phyloP scores from a whole-genome alignment of 1,140 invertebrate genomes.

The Thaumetopoea pityocampa region DNA sequence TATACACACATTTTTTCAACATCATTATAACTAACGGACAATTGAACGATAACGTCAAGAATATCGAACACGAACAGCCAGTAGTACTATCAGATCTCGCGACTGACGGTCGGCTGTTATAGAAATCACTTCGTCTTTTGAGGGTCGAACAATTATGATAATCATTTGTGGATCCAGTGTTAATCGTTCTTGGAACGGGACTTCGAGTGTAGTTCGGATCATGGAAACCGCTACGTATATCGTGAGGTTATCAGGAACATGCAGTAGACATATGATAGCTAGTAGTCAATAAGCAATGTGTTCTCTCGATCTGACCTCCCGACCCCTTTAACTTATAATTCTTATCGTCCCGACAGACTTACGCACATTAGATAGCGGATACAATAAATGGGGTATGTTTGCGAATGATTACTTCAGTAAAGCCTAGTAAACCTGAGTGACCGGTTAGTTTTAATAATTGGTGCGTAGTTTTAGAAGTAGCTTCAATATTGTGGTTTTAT shows the following conservation, averaged over 20 bases:
- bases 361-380: constrained; percentile 64
- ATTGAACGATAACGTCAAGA: constrained; percentile 49
- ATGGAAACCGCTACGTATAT: constrained; percentile 35
- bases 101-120: not conserved
- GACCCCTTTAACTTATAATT: constrained; percentile 44
- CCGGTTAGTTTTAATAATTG: constrained; percentile 20
- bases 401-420: constrained; percentile 52
- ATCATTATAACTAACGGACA: constrained; percentile 50
- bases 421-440: constrained; percentile 35
- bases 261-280: constrained; percentile 48
- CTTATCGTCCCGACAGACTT: constrained; percentile 53
- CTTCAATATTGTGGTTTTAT: not conserved
- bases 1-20: constrained; percentile 50
- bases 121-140: not conserved
- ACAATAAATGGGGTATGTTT: constrained; percentile 66
- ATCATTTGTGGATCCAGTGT: constrained; percentile 18
- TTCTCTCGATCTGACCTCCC: constrained; percentile 59
- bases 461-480: constrained; percentile 10
- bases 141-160: constrained; percentile 5
- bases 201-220: constrained; percentile 34
- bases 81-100: constrained; percentile 19
- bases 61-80: constrained; percentile 29
- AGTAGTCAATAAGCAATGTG: constrained; percentile 52
- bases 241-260: constrained; percentile 59
- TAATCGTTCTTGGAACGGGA: constrained; percentile 28